Conservation (phyloP, 2,888 invertebrate species). For the Cantharis lateralis region DNA sequence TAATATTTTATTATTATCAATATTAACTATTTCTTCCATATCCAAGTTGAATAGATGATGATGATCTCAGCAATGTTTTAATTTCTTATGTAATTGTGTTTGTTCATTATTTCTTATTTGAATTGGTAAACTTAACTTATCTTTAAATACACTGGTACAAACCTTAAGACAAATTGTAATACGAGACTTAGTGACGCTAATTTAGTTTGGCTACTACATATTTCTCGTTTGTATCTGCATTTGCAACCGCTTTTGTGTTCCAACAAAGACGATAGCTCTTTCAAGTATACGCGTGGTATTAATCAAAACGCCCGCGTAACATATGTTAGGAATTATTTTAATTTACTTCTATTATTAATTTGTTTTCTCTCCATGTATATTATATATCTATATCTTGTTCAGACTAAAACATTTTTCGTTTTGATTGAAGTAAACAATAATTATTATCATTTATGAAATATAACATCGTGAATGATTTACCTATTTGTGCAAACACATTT, state of each 20-base stretch:
- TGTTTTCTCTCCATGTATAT: neutral
- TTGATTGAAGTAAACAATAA: neutral
- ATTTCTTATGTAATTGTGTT: neutral
- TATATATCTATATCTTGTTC: neutral
- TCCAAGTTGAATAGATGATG: too few relatives aligned
- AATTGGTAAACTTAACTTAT: neutral
- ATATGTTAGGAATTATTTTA: conserved; percentile 16
- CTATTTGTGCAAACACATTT: neutral
- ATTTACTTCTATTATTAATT: conserved; percentile 23
- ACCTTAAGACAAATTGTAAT: conserved; percentile 16
- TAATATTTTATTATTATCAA: too few relatives aligned
- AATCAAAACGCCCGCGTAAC: conserved; percentile 29
- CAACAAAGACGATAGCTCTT: conserved; percentile 25
- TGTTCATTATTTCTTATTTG: neutral
- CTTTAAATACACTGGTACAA: neutral
- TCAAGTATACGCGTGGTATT: conserved; percentile 21
- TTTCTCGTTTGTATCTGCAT: conserved; percentile 13
- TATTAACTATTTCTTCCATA: too few relatives aligned
- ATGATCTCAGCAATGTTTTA: neutral
- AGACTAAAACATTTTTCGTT: neutral
- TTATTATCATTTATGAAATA: neutral
- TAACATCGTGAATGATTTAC: neutral
- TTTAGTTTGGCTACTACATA: conserved; percentile 17
- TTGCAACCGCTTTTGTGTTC: conserved; percentile 14
- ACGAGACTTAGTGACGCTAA: conserved; percentile 13